Percentiles rank a stretch among this genome's conserved stretches.
These are phyloP conservation scores for Augochlorella aurata DNA, from an alignment of 2,888 invertebrate genomes.

Conservation along the genomic window DNA sequence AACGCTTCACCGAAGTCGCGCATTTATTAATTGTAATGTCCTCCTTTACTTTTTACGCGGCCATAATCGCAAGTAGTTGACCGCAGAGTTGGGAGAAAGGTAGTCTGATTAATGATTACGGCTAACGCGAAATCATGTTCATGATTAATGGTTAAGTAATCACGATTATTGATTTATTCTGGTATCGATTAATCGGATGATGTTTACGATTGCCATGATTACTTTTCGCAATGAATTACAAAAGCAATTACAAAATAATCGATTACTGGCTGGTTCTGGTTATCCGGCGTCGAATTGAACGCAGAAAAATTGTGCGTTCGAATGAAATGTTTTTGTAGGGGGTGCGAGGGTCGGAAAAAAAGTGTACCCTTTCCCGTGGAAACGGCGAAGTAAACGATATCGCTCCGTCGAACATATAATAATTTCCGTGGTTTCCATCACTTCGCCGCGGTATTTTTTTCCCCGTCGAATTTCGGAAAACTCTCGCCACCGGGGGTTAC, in stretches of 20 bases:
- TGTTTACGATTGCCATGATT: too few relatives aligned
- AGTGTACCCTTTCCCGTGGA: neutral
- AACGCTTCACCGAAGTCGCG: neutral
- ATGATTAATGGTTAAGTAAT: too few relatives aligned
- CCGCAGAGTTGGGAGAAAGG: neutral
- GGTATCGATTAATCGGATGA: too few relatives aligned
- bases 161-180: too few relatives aligned
- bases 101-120: too few relatives aligned
- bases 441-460: neutral
- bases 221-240: too few relatives aligned
- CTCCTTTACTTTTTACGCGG: neutral
- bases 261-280: too few relatives aligned
- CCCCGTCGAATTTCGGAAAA: constrained; percentile 21
- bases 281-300: neutral
- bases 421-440: constrained; percentile 29
- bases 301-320: neutral
- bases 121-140: too few relatives aligned
- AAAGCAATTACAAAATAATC: too few relatives aligned
- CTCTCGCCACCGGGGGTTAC: neutral
- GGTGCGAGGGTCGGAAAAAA: too few relatives aligned
- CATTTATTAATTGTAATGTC: neutral
- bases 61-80: neutral
- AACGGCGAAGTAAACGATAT: neutral
- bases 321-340: constrained; percentile 10
- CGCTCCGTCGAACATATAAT: constrained; percentile 2